A percentile compares a stretch with the other conserved stretches of the same genome.
Conservation (phyloP, 1,140 invertebrate species). For the Ceratina calcarata region DNA sequence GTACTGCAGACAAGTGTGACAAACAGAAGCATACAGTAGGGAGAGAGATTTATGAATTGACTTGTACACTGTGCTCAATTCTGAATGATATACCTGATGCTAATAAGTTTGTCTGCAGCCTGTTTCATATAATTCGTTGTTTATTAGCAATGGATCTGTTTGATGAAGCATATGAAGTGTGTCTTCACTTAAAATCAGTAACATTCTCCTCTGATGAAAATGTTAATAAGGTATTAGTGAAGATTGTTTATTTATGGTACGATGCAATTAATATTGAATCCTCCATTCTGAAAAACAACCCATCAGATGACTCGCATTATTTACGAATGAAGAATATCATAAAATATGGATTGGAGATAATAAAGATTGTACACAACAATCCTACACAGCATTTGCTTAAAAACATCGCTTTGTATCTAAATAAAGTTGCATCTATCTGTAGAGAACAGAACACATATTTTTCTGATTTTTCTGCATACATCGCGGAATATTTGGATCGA, state of each 20-base stretch:
- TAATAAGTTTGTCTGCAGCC: constrained; percentile 58
- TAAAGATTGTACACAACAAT: constrained; percentile 37
- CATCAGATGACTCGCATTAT: constrained; percentile 13
- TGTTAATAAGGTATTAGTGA: constrained; percentile 32
- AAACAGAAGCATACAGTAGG: constrained; percentile 47
- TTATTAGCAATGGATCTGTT: constrained; percentile 59
- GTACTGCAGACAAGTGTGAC: constrained; percentile 56
- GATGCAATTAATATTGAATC: constrained; percentile 25
- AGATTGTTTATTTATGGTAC: constrained; percentile 53
- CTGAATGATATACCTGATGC: constrained; percentile 54
- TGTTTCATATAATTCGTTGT: constrained; percentile 65
- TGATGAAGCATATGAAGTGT: constrained; percentile 62
- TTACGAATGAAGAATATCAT: constrained; percentile 32
- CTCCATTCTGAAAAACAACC: constrained; percentile 9
- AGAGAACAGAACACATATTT: constrained; percentile 6
- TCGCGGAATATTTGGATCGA: neutral
- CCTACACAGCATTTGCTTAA: constrained; percentile 36
- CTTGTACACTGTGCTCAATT: constrained; percentile 53
- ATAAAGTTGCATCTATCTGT: constrained; percentile 9
- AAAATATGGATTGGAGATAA: constrained; percentile 38
- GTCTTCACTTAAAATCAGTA: constrained; percentile 50
- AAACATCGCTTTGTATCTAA: constrained; percentile 34
- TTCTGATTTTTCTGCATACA: constrained; percentile 34
- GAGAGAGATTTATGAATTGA: constrained; percentile 51
- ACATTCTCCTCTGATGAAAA: constrained; percentile 3